Evolutionary conservation across 2,113 vertebrate species (phyloP).

Genomic region (Sardina pilchardus): DNA sequence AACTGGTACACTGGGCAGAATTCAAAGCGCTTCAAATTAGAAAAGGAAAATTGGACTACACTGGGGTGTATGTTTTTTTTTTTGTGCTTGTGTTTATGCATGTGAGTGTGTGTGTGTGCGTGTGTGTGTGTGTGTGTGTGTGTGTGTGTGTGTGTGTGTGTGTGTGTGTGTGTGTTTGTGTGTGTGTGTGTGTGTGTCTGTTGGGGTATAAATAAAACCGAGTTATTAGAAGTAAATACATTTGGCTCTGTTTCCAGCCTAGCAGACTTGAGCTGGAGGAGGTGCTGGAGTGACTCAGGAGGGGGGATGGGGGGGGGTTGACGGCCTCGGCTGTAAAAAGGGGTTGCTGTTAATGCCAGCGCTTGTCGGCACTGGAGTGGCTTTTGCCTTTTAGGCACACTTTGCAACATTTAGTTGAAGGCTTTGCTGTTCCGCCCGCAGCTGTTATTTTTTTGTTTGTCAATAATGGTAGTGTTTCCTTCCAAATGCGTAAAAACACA

Average conservation of each 20-base stretch:
- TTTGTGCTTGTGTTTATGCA: background rate
- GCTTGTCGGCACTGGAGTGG: background rate
- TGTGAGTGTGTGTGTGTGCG: background rate
- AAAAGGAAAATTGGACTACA: conserved; percentile 62
- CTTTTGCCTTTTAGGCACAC: background rate
- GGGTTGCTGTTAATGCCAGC: background rate
- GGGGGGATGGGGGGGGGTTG: background rate
- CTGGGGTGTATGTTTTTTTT: background rate
- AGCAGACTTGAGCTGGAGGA: background rate
- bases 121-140: background rate
- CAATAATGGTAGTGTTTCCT: background rate
- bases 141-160: background rate
- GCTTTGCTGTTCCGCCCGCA: background rate
- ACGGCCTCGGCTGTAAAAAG: background rate
- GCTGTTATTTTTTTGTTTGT: background rate
- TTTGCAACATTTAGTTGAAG: background rate
- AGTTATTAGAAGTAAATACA: conserved; percentile 6
- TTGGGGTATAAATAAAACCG: background rate
- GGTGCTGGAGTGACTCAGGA: background rate
- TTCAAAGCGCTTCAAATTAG: conserved; percentile 66
- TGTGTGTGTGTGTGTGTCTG: background rate
- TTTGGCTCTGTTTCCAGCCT: conserved; percentile 13
- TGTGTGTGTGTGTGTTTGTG: background rate
- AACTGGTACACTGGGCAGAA: conserved; percentile 61
- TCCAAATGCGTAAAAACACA: background rate